Conservation (phyloP, 2,888 invertebrate species). For the Thysanoteuthis rhombus region DNA sequence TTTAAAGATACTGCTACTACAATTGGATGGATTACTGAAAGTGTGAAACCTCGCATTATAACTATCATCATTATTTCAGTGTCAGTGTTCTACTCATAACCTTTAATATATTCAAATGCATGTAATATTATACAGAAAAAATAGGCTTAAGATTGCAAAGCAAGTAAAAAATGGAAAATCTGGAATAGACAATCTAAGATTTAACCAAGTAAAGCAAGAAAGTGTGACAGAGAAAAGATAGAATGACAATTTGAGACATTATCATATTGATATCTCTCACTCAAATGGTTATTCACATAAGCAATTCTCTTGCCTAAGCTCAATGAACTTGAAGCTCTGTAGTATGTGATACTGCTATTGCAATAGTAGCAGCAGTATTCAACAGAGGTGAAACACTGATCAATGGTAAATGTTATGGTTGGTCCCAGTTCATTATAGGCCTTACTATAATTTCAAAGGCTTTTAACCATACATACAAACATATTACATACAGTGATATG, state of each 20-base stretch:
- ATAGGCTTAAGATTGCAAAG: not conserved
- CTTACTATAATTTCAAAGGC: not conserved
- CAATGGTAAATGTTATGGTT: not conserved
- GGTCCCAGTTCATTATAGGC: not conserved
- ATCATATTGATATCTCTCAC: not conserved
- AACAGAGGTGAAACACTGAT: slow-evolving; percentile 1
- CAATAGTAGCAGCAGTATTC: not conserved
- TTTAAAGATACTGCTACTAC: too few species aligned
- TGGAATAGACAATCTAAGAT: not conserved
- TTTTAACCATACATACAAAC: not conserved
- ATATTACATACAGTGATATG: not conserved
- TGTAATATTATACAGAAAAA: not conserved
- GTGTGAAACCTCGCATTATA: too few species aligned
- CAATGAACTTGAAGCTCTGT: not conserved
- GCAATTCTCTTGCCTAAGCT: slow-evolving; percentile 12
- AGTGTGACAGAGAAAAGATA: not conserved
- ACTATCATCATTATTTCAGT: not conserved
- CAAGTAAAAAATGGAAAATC: not conserved
- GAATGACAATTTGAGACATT: not conserved
- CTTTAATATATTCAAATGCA: not conserved
- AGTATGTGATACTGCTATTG: not conserved
- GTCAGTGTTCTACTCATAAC: not conserved
- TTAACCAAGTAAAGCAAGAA: not conserved
- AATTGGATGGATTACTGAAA: too few species aligned
- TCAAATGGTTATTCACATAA: not conserved